phyloP scores from a whole-genome alignment of 2,797 vertebrate genomes.

The Buphagus erythrorhynchus region DNA sequence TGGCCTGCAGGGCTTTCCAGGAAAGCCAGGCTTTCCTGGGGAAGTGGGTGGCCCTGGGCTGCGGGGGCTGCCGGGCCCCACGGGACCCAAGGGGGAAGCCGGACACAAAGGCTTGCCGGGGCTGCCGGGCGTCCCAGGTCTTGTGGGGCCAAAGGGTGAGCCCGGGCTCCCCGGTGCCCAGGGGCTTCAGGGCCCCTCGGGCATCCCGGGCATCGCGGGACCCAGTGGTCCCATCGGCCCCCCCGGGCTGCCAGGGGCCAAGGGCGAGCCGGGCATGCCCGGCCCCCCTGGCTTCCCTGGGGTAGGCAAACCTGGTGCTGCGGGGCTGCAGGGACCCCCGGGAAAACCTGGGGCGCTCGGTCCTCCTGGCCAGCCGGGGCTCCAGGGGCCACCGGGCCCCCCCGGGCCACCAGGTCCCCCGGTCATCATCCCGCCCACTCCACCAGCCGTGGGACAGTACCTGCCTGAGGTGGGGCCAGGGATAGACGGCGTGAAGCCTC shows the following conservation, averaged over 20 bases:
- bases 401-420: constrained; percentile 89
- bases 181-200: constrained; percentile 89
- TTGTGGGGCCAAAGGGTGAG: constrained; percentile 87
- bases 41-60: constrained; percentile 87
- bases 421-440: constrained; percentile 75
- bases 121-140: constrained; percentile 82
- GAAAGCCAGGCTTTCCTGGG: constrained; percentile 87
- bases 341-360: constrained; percentile 89
- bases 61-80: constrained; percentile 88
- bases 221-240: constrained; percentile 92
- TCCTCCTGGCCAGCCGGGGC: constrained; percentile 87
- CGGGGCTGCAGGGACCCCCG: constrained; percentile 86
- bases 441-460: constrained; percentile 84
- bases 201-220: constrained; percentile 92
- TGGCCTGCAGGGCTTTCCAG: constrained; percentile 88
- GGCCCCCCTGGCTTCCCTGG: constrained; percentile 91
- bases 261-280: constrained; percentile 86
- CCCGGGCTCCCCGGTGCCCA: constrained; percentile 84
- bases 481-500: constrained; percentile 83
- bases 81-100: constrained; percentile 89
- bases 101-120: constrained; percentile 88
- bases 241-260: constrained; percentile 88
- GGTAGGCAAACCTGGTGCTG: constrained; percentile 85
- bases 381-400: constrained; percentile 88
- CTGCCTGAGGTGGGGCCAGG: constrained; percentile 84